A percentile compares a stretch with the other conserved stretches of the same genome.
phyloP scores from a whole-genome alignment of 1,140 invertebrate species.

The Diabrotica virgifera region DNA sequence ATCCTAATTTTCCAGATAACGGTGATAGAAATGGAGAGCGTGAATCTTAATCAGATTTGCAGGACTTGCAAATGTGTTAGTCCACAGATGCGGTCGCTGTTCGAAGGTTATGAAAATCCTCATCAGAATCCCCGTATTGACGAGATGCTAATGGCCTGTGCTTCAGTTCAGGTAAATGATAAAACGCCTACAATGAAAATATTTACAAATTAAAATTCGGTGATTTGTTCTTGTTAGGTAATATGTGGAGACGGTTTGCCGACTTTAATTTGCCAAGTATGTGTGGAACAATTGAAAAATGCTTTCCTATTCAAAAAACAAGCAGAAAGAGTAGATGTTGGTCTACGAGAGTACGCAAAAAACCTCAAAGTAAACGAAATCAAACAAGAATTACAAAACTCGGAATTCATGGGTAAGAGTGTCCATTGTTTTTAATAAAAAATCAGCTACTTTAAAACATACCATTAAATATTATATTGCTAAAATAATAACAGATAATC shows the following conservation, averaged over 20 bases:
- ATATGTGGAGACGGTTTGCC: slow-evolving; percentile 40
- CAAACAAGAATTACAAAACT: slow-evolving; percentile 37
- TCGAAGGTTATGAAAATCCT: slow-evolving; percentile 33
- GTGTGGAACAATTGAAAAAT: slow-evolving; percentile 37
- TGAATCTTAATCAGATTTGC: slow-evolving; percentile 33
- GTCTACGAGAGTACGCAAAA: slow-evolving; percentile 38
- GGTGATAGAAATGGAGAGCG: slow-evolving; percentile 24
- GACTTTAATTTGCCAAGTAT: slow-evolving; percentile 39
- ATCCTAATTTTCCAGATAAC: background rate
- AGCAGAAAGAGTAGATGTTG: slow-evolving; percentile 39
- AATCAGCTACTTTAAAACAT: too few species aligned
- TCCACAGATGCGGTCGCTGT: slow-evolving; percentile 35
- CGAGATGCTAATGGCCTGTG: slow-evolving; percentile 49
- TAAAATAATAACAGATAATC: too few species aligned
- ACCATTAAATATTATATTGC: too few species aligned
- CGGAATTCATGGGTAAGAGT: slow-evolving; percentile 35
- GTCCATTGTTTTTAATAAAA: too few species aligned
- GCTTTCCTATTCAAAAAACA: slow-evolving; percentile 43
- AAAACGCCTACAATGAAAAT: slow-evolving; percentile 18
- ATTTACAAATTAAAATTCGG: slow-evolving; percentile 17
- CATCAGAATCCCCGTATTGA: slow-evolving; percentile 44
- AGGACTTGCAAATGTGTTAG: slow-evolving; percentile 41
- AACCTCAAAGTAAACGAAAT: slow-evolving; percentile 37
- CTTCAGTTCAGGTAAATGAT: slow-evolving; percentile 42
- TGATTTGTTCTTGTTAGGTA: slow-evolving; percentile 32